Evolutionary conservation across 2,113 vertebrate species (phyloP), one percentile per base, ranked within the genome.

Genomic region (Catharus minimus): DNA sequence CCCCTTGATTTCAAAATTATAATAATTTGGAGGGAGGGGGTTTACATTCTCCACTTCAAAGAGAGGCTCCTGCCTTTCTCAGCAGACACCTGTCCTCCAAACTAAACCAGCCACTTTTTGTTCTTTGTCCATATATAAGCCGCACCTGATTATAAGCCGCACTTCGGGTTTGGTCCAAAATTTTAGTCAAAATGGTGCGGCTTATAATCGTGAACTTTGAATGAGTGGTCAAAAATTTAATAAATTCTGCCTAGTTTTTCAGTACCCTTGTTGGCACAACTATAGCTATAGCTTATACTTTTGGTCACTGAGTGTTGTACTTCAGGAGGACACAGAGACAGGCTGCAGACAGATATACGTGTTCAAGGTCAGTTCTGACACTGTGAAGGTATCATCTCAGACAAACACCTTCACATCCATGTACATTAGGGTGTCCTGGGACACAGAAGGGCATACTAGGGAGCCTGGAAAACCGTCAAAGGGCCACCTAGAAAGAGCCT

Each of bases 381-480:
- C 16, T 13, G 18, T 20, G 26, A 79, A 85, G 72, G 36, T 13
- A 28, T 2, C 0, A 0, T 13, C 36, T 55, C 56, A 83, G 56
- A n/a, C 27, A 84, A 43, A 43, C 56, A 56, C 9, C 36, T 50
- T 47, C 44, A 32, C 6, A 28, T 13, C 13, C 19, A 13, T 1
- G 1, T 30, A 50, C 0, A 0, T 49, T 13, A 58, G 38, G 32
- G 74, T 75, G 73, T 7, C 22, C 60, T 81, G 69, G 5, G n/a
- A 44, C 36, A 67, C 4, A 7, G 22, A 5, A 92, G 9, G 5
- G 13, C 1, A 2, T 18, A 33, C 10, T n/a, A 75, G 46, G 15
- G 27, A 94, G 33, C 15, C 24, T 49, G 13, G 3, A 82, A 75
- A 85, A 52, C 33, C 2, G 1, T 23, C 7, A 8, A 21, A 61